A percentile compares a stretch with the other conserved stretches of the same genome.
These are phyloP conservation scores for crab-eating macaque (Macaca fascicularis) DNA, from an alignment of 2,113 vertebrate species.

Conservation along the genomic window DNA sequence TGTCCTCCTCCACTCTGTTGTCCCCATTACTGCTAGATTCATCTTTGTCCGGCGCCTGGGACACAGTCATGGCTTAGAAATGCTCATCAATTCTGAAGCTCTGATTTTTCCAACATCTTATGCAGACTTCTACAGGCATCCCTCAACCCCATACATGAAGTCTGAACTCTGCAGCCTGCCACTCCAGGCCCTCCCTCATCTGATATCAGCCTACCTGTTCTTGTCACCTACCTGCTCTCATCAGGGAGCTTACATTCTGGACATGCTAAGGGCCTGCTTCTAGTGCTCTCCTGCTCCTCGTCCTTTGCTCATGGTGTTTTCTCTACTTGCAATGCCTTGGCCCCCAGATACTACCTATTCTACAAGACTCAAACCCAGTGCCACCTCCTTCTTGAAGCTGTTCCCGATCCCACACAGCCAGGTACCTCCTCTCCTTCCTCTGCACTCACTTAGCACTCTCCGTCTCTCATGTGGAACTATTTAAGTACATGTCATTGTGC, in stretches of 20 bases:
- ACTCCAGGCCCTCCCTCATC: no score
- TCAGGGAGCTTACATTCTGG: neutral
- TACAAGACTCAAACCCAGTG: neutral
- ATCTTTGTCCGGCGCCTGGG: neutral
- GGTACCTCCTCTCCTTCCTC: neutral
- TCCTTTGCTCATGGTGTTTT: neutral
- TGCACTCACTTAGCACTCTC: no score
- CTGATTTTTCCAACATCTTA: neutral
- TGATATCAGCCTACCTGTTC: no score
- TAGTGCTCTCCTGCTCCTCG: neutral
- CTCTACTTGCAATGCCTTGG: neutral
- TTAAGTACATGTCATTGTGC: neutral
- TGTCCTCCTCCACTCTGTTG: neutral
- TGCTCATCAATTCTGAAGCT: neutral
- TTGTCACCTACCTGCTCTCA: neutral
- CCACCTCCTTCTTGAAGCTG: neutral
- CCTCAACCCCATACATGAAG: fast-evolving
- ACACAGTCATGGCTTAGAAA: neutral
- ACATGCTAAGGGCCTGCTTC: neutral
- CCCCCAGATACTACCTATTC: neutral
- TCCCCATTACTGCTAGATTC: neutral
- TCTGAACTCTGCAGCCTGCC: neutral
- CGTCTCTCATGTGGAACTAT: neutral
- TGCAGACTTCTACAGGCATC: neutral
- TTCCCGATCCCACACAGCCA: neutral